Evolutionary conservation across 2,113 vertebrate genomes (phyloP), one percentile per base, ranked within the genome.

Genomic region (Paraplagusia blochii): DNA sequence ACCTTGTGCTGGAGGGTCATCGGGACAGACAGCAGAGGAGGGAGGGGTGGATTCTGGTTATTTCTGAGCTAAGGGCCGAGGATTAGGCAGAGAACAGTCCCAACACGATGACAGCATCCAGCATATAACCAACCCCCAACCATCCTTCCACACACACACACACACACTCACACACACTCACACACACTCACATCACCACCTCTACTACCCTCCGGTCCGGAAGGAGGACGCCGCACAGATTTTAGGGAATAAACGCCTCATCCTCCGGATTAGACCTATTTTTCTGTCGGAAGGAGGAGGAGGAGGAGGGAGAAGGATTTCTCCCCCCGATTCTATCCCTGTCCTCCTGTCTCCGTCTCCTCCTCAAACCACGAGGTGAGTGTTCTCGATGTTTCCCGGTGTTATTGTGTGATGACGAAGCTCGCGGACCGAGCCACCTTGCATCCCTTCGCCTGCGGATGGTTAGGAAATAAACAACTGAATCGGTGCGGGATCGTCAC

Each of bases 81-180:
- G 88, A 90, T 88, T 90, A 90, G 63, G 73, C 75, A 70, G 75
- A 78, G 71, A 85, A 69, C 74, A 79, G 73, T 74, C 74, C 83
- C 85, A 67, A 69, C 72, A 43, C 62, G 80, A 85, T 88, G 88
- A 87, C 87, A 91, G 87, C 87, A 85, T 88, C 88, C 85, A 86
- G 74, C 69, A 55, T 36, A 60, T 63, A 84, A 79, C 79, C 84
- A 53, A 69, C 9, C 50, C 71, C 68, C 80, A 62, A 65, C 7
- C 34, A 11, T 38, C 1, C 12, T 4, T 38, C 13, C 52, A 42
- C 52, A 18, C 54, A 58, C 43, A 65, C 44, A 13, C 50, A 52
- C 66, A 38, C 66, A 64, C 38, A 49, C 69, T 34, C 42, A 29
- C 47, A 34, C 47, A 29, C 18, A 14, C 19, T 13, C 46, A 29